Conservation (phyloP, 2,797 vertebrate genomes). For the Rhinoraja longicauda region DNA sequence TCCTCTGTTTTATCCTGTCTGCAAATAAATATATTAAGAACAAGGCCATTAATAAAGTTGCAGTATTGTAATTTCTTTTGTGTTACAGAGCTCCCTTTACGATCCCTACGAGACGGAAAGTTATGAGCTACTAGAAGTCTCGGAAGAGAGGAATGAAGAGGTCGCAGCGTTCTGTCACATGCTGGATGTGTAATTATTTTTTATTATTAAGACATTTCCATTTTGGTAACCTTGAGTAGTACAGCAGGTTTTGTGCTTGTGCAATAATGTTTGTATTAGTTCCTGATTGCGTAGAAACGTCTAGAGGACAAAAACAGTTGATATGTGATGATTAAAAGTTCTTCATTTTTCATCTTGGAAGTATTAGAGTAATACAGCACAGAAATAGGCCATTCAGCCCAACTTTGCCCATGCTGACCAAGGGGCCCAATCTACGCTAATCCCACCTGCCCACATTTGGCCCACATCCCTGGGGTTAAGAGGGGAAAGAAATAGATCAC, state of each 20-base stretch:
- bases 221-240: neutral
- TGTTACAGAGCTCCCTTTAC: neutral
- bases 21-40: neutral
- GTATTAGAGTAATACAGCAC: too few relatives aligned
- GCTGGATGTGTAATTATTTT: conserved; percentile 80
- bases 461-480: too few relatives aligned
- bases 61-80: neutral
- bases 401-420: too few relatives aligned
- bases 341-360: neutral
- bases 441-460: too few relatives aligned
- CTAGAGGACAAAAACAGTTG: too few relatives aligned
- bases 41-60: neutral
- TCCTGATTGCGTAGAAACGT: neutral
- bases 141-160: conserved; percentile 88
- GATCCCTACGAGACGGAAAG: conserved; percentile 40
- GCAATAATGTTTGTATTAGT: neutral
- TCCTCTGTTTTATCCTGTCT: neutral
- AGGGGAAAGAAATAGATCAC: too few relatives aligned
- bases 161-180: conserved; percentile 93
- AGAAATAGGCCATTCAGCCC: too few relatives aligned
- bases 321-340: neutral
- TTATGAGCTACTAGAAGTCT: conserved; percentile 89
- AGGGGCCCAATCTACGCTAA: too few relatives aligned
- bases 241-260: neutral
- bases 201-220: neutral